Evolutionary conservation across 2,888 invertebrate genomes (phyloP).

Genomic region (Gastrophysa polygoni): DNA sequence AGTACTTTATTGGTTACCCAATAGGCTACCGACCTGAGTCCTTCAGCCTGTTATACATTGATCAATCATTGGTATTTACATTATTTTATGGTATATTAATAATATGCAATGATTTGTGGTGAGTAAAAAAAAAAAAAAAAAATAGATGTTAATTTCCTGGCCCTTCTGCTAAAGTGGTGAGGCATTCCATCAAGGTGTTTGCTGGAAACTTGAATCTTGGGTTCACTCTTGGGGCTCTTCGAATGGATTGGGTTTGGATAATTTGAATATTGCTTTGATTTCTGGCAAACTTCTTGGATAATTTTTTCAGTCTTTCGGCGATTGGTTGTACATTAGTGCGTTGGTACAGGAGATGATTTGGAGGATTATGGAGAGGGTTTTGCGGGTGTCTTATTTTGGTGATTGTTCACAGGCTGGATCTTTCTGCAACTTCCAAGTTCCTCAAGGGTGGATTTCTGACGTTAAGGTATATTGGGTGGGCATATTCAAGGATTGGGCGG

Average conservation of each 20-base stretch:
- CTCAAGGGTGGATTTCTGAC: neutral
- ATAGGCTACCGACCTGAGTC: too few relatives aligned
- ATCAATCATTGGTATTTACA: too few relatives aligned
- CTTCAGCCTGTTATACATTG: too few relatives aligned
- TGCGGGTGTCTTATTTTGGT: neutral
- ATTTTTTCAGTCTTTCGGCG: neutral
- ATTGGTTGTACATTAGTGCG: neutral
- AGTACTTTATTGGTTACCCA: too few relatives aligned
- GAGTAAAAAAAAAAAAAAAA: too few relatives aligned
- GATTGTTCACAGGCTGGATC: neutral
- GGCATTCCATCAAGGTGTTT: neutral
- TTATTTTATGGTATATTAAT: too few relatives aligned
- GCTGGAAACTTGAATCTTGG: conserved; percentile 1
- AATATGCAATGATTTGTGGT: too few relatives aligned
- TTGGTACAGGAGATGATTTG: neutral
- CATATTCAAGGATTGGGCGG: neutral
- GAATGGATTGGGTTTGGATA: neutral
- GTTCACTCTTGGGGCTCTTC: neutral
- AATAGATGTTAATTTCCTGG: too few relatives aligned
- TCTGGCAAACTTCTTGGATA: neutral
- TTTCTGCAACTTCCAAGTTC: neutral
- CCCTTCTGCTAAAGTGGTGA: too few relatives aligned
- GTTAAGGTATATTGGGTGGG: neutral
- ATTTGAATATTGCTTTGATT: neutral
- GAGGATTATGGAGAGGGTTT: neutral